phyloP scores from a whole-genome alignment of 1,140 invertebrate genomes.

The Eumeta japonica region DNA sequence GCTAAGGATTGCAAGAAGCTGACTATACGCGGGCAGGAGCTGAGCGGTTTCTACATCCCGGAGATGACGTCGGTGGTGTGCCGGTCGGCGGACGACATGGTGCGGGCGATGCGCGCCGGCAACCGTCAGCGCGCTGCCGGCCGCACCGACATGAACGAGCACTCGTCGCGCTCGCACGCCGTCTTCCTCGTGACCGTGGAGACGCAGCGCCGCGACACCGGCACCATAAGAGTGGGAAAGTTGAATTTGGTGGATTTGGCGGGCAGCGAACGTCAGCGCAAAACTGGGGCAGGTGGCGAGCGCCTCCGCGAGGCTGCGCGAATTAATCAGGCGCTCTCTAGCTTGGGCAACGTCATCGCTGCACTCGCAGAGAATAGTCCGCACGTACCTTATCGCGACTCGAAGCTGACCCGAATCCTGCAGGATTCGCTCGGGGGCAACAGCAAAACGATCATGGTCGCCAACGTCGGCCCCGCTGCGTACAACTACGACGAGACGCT shows the following conservation, averaged over 20 bases:
- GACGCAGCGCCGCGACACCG: constrained; percentile 78
- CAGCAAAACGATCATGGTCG: constrained; percentile 96
- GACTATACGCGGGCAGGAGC: constrained; percentile 53
- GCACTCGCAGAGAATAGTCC: constrained; percentile 86
- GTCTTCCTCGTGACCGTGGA: constrained; percentile 98
- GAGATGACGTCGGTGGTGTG: constrained; percentile 88
- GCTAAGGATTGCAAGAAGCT: constrained; percentile 70
- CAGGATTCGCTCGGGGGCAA: constrained; percentile 95
- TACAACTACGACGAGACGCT: constrained; percentile 96
- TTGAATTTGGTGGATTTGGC: constrained; percentile 75
- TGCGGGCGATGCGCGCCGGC: constrained; percentile 84
- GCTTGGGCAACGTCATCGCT: constrained; percentile 91
- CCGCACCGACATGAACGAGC: constrained; percentile 99
- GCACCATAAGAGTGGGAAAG: constrained; percentile 69
- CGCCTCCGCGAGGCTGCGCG: constrained; percentile 93
- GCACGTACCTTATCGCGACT: constrained; percentile 91
- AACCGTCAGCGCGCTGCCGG: constrained; percentile 88
- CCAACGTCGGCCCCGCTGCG: constrained; percentile 92
- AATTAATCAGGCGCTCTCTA: constrained; percentile 92
- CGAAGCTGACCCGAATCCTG: constrained; percentile 87
- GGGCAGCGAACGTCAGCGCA: constrained; percentile 87
- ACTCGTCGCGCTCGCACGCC: constrained; percentile 96
- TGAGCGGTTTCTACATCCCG: constrained; percentile 91
- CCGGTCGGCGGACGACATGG: constrained; percentile 87
- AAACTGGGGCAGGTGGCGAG: constrained; percentile 86